phyloP scores from a whole-genome alignment of 1,140 invertebrate genomes.

The Lepidostoma basale region DNA sequence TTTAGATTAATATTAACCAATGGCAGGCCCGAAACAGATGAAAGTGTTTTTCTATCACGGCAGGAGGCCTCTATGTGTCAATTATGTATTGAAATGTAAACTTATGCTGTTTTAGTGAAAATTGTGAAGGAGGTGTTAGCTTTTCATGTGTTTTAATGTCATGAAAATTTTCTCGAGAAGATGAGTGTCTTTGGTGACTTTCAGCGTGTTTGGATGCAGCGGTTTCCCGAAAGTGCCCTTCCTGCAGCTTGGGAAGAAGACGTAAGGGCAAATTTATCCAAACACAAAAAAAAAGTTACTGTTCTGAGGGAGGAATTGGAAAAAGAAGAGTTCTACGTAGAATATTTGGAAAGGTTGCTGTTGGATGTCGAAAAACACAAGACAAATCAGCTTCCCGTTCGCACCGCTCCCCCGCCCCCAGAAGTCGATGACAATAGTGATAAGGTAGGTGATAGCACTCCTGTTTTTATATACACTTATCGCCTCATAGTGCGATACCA shows the following conservation, averaged over 20 bases:
- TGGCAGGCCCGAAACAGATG: slow-evolving; percentile 12
- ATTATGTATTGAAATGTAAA: slow-evolving; percentile 36
- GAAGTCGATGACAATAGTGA: slow-evolving; percentile 37
- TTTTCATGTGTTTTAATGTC: slow-evolving; percentile 9
- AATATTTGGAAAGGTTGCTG: slow-evolving; percentile 82
- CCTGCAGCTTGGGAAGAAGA: slow-evolving; percentile 90
- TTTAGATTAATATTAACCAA: slow-evolving; percentile 6
- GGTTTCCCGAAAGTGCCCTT: slow-evolving; percentile 85
- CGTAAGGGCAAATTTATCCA: slow-evolving; percentile 83
- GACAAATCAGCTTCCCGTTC: slow-evolving; percentile 44
- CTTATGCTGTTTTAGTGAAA: slow-evolving; percentile 29
- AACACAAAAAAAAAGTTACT: slow-evolving; percentile 83
- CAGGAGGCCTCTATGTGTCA: slow-evolving; percentile 38
- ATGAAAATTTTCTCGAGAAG: slow-evolving; percentile 46
- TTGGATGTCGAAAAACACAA: slow-evolving; percentile 82
- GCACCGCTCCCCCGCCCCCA: slow-evolving; percentile 47
- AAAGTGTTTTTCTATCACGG: slow-evolving; percentile 39
- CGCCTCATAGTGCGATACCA: neutral
- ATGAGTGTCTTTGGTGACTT: slow-evolving; percentile 91
- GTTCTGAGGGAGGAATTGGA: slow-evolving; percentile 82
- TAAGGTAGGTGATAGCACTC: slow-evolving; percentile 58
- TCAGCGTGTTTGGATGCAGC: slow-evolving; percentile 84
- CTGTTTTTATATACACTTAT: slow-evolving; percentile 44
- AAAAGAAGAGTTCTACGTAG: slow-evolving; percentile 88
- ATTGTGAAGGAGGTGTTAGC: slow-evolving; percentile 9